These are phyloP conservation scores for Phylloscopus trochiloides DNA, from an alignment of 2,113 vertebrate species.

Conservation along the genomic window DNA sequence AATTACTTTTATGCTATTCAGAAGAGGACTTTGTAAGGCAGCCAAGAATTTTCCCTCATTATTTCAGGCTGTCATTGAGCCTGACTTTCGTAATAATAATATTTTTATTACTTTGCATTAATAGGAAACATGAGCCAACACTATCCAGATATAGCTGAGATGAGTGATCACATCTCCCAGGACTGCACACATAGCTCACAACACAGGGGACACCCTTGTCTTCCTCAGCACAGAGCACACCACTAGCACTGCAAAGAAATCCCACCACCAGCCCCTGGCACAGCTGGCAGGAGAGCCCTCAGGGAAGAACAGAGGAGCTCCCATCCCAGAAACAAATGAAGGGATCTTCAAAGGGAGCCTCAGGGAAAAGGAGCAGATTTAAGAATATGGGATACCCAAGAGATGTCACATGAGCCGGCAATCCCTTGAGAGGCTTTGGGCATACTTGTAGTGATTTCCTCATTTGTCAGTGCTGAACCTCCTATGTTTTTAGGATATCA, in stretches of 20 bases:
- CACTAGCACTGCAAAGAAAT: background rate
- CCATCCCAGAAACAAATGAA: background rate
- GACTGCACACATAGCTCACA: background rate
- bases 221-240: background rate
- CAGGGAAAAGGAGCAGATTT: background rate
- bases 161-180: background rate
- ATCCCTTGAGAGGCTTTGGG: background rate
- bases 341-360: background rate
- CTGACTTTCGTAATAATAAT: conserved; percentile 51
- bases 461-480: background rate
- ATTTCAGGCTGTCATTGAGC: conserved; percentile 56
- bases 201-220: background rate
- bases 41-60: conserved; percentile 59
- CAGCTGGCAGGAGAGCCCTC: background rate
- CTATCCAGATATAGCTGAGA: background rate
- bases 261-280: background rate
- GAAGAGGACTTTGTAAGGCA: conserved; percentile 43
- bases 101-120: conserved; percentile 60
- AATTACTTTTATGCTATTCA: conserved; percentile 43
- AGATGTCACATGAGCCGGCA: background rate
- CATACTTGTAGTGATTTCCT: background rate
- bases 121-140: background rate
- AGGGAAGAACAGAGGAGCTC: background rate
- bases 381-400: background rate
- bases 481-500: background rate